Conservation (phyloP, 1,140 invertebrate species). For the Xylocopa sonorina region DNA sequence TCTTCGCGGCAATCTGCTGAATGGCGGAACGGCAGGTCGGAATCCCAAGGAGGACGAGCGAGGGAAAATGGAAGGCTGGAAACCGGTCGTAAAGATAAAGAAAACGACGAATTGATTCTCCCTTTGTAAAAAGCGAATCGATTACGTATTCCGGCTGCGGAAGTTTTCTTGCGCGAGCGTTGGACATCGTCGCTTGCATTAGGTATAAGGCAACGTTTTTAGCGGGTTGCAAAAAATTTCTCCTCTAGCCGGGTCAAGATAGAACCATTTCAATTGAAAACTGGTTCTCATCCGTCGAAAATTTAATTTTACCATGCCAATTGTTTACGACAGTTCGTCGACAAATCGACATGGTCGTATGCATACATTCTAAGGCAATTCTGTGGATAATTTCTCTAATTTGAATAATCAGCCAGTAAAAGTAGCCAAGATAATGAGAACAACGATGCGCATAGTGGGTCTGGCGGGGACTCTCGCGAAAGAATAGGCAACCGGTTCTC, state of each 20-base stretch:
- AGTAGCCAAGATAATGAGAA: not conserved
- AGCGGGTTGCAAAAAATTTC: not conserved
- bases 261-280: too few relatives aligned
- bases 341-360: too few relatives aligned
- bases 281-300: too few relatives aligned
- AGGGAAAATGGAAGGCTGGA: not conserved
- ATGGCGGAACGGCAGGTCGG: not conserved
- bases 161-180: not conserved
- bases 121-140: not conserved
- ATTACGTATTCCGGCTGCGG: not conserved
- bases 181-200: not conserved
- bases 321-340: too few relatives aligned
- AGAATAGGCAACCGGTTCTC: constrained; percentile 42
- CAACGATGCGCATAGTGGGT: not conserved
- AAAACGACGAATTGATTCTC: constrained; percentile 12
- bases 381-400: too few relatives aligned
- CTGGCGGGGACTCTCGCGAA: constrained; percentile 25
- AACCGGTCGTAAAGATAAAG: not conserved
- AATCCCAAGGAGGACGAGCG: not conserved
- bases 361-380: too few relatives aligned
- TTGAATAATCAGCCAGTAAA: not conserved
- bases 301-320: too few relatives aligned
- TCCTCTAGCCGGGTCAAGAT: not conserved
- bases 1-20: constrained; percentile 5
- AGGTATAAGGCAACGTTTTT: not conserved